Conservation (phyloP, 2,113 vertebrate species). For the Bos taurus region DNA sequence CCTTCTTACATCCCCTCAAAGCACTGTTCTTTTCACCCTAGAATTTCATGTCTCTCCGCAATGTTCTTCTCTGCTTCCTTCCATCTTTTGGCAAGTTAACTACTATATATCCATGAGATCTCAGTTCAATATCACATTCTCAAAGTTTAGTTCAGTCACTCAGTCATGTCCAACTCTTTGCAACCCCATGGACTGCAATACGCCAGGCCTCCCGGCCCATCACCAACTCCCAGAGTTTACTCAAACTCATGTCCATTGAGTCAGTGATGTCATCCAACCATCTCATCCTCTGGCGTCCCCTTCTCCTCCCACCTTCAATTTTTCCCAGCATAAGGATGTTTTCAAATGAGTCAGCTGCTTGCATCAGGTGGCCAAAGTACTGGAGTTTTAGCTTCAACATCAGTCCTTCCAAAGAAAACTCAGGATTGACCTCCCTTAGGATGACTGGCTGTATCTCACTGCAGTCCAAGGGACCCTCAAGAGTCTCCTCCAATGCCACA, state of each 20-base stretch:
- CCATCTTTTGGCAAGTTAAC: not conserved
- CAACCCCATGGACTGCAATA: not conserved
- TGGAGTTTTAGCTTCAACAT: not conserved
- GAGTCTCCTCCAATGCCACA: not conserved
- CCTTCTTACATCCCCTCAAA: not conserved
- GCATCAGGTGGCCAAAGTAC: not conserved
- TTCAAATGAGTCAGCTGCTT: not conserved
- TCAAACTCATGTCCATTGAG: not conserved
- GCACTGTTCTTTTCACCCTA: not conserved
- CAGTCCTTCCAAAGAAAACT: not conserved
- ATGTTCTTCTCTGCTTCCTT: not conserved
- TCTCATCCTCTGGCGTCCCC: not conserved
- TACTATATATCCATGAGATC: not conserved
- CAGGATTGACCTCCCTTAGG: not conserved
- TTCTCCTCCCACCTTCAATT: not conserved
- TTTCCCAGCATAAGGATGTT: not conserved
- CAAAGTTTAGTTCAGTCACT: not conserved
- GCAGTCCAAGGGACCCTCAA: not conserved
- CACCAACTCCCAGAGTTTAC: not conserved
- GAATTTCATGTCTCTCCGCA: not conserved
- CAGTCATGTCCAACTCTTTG: not conserved
- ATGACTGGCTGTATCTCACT: not conserved
- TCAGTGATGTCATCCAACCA: not conserved
- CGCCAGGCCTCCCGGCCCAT: not conserved
- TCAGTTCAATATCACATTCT: not conserved